Percentiles rank a stretch among this genome's conserved stretches.
Evolutionary conservation across 2,797 vertebrate species (phyloP).

Genomic region (Mus minutoides): DNA sequence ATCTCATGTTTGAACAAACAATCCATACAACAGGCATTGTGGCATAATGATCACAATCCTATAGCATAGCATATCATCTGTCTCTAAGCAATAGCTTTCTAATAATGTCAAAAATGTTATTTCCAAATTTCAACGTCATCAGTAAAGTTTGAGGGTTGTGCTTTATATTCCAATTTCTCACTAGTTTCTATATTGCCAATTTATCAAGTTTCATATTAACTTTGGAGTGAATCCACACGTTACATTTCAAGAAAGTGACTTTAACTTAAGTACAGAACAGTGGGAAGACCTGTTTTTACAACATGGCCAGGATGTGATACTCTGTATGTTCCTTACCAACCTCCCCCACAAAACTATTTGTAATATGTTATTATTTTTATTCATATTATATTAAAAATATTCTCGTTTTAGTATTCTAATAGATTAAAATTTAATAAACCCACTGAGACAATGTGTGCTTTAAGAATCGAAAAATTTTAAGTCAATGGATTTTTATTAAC

Average conservation of each 20-base stretch:
- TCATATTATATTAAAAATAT: conserved; percentile 12
- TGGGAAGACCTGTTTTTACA: conserved; percentile 35
- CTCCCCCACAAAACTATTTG: neutral
- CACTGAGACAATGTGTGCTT: neutral
- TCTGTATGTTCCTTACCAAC: neutral
- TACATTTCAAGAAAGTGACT: conserved; percentile 57
- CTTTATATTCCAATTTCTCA: conserved; percentile 67
- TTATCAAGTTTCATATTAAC: conserved; percentile 54
- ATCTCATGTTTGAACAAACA: conserved; percentile 53
- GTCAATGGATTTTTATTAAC: neutral
- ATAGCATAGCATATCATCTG: conserved; percentile 45
- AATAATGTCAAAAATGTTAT: conserved; percentile 63
- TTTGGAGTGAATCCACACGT: conserved; percentile 14
- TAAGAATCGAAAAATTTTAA: neutral
- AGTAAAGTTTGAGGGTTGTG: conserved; percentile 48
- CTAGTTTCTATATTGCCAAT: conserved; percentile 50
- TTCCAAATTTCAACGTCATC: conserved; percentile 50
- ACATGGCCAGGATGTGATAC: neutral
- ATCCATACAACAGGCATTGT: conserved; percentile 52
- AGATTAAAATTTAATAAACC: neutral
- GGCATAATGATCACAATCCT: conserved; percentile 20
- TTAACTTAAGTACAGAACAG: conserved; percentile 8
- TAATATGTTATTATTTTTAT: neutral
- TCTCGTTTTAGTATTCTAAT: neutral
- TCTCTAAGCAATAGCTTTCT: conserved; percentile 63